These are phyloP conservation scores for Potamilus streckersoni DNA, from an alignment of 1,140 invertebrate genomes.

Conservation along the genomic window DNA sequence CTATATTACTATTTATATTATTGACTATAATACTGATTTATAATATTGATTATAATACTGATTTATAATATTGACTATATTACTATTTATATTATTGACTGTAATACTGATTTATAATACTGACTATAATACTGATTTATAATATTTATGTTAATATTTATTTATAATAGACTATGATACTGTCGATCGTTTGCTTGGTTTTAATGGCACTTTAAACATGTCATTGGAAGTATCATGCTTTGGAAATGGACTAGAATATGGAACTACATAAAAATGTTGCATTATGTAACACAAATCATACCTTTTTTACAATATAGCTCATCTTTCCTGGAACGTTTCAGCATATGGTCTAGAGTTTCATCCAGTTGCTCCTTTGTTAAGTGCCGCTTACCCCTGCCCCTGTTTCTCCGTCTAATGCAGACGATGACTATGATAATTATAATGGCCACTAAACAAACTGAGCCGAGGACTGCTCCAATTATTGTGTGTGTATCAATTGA, in stretches of 20 bases:
- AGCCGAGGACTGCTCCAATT: conserved; percentile 11
- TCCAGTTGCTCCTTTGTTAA: conserved; percentile 44
- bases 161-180: too few relatives aligned
- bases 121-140: too few relatives aligned
- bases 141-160: too few relatives aligned
- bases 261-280: background rate
- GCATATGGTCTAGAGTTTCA: conserved; percentile 34
- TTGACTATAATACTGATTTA: too few relatives aligned
- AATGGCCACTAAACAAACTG: conserved; percentile 25
- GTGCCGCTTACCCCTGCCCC: conserved; percentile 13
- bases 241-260: background rate
- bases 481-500: conserved; percentile 7
- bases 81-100: too few relatives aligned
- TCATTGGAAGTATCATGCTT: too few relatives aligned
- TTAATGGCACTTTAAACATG: too few relatives aligned
- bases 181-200: too few relatives aligned
- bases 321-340: conserved; percentile 44
- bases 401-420: conserved; percentile 14
- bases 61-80: too few relatives aligned
- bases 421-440: conserved; percentile 32
- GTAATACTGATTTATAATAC: too few relatives aligned
- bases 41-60: too few relatives aligned
- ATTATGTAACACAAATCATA: conserved; percentile 15
- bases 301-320: conserved; percentile 45
- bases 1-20: too few relatives aligned